Percentiles rank a stretch among this genome's conserved stretches.
Evolutionary conservation across 2,797 vertebrate genomes (phyloP).

Genomic region (Tadarida brasiliensis): DNA sequence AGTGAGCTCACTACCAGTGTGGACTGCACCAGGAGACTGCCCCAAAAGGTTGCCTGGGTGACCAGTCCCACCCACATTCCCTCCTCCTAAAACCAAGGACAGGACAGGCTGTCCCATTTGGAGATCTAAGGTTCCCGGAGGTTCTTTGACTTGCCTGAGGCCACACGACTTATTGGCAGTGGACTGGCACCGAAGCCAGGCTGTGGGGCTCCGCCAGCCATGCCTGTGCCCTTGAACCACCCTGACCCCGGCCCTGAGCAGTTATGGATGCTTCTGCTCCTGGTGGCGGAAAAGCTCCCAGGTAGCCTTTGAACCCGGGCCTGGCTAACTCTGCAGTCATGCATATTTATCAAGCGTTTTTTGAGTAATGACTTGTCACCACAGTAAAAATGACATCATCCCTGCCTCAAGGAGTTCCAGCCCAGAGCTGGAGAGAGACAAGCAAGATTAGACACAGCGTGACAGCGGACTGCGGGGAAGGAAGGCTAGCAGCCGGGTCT

Average conservation of each 20-base stretch:
- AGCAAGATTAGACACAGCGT: neutral
- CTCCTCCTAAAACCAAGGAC: neutral
- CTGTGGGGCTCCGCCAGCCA: neutral
- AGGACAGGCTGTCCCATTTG: accelerated
- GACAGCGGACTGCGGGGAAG: accelerated
- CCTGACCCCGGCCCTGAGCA: neutral
- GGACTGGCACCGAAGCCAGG: neutral
- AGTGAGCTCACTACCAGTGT: neutral
- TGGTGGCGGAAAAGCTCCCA: neutral
- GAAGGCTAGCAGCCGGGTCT: neutral
- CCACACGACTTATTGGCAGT: neutral
- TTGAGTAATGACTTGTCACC: neutral
- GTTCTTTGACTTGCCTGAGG: neutral
- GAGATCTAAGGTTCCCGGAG: neutral
- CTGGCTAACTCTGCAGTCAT: neutral
- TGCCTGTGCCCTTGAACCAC: accelerated
- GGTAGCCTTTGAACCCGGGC: neutral
- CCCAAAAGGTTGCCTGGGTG: neutral
- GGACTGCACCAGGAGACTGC: neutral
- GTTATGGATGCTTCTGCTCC: neutral
- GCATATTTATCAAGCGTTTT: neutral
- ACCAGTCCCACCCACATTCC: too few relatives aligned
- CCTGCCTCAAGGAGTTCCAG: neutral
- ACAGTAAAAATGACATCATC: neutral
- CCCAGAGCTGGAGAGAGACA: neutral